phyloP scores from a whole-genome alignment of 1,140 invertebrate genomes.

The Drosophila gunungcola region DNA sequence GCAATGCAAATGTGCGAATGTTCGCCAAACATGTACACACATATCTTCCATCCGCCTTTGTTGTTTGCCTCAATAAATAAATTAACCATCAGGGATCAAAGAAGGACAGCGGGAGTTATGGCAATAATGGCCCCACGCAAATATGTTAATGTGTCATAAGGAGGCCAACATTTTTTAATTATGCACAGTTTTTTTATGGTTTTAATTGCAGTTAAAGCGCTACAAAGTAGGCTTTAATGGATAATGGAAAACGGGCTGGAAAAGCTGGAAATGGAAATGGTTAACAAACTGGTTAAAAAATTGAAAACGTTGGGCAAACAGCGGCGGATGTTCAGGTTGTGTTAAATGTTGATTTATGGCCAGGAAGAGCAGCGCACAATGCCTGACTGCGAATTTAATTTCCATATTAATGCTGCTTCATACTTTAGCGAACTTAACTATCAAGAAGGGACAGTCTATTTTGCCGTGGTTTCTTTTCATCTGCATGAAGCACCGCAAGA shows the following conservation, averaged over 20 bases:
- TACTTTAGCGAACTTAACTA: slow-evolving; percentile 13
- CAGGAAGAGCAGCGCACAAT: slow-evolving; percentile 19
- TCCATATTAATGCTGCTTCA: slow-evolving; percentile 14
- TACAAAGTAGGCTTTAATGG: slow-evolving; percentile 56
- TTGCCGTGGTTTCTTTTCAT: slow-evolving; percentile 22
- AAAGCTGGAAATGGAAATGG: slow-evolving; percentile 12
- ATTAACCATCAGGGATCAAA: slow-evolving; percentile 42
- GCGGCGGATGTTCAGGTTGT: slow-evolving; percentile 36
- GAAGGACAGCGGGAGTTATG: slow-evolving; percentile 23
- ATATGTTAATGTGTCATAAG: slow-evolving; percentile 56
- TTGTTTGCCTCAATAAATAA: slow-evolving; percentile 43
- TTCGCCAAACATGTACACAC: neutral
- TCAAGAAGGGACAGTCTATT: slow-evolving; percentile 10
- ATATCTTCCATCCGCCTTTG: slow-evolving; percentile 15
- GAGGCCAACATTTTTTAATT: slow-evolving; percentile 60
- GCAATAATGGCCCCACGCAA: slow-evolving; percentile 40
- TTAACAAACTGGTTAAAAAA: slow-evolving; percentile 37
- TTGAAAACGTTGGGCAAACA: slow-evolving; percentile 30
- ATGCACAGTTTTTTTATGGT: slow-evolving; percentile 54
- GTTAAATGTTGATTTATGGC: slow-evolving; percentile 58
- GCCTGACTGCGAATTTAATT: slow-evolving; percentile 21
- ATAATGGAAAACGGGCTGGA: slow-evolving; percentile 8
- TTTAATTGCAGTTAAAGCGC: slow-evolving; percentile 57
- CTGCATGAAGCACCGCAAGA: slow-evolving; percentile 42
- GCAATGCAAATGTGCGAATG: neutral